phyloP scores from a whole-genome alignment of 2,797 vertebrate species.

The Hylomyscus alleni region DNA sequence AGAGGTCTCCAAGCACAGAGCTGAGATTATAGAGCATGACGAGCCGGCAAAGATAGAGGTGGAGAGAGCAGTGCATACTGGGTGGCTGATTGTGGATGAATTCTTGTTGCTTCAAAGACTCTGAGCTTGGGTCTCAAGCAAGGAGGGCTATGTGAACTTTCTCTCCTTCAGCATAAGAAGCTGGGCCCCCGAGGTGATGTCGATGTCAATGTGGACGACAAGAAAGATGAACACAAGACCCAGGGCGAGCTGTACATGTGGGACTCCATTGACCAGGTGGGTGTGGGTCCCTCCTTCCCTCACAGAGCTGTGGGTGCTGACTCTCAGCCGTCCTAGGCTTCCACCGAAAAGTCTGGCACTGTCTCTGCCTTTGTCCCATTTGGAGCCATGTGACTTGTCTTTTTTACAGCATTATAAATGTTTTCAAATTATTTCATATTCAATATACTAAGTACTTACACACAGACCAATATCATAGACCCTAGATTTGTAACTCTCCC shows the following conservation, averaged over 20 bases:
- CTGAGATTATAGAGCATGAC: not conserved
- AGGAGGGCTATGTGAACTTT: not conserved
- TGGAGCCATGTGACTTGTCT: not conserved
- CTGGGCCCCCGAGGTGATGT: constrained; percentile 91
- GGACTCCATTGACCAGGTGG: constrained; percentile 97
- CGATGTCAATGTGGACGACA: constrained; percentile 91
- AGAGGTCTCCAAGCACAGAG: not conserved
- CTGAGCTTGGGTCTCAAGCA: not conserved
- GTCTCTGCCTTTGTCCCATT: accelerated
- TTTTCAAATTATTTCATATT: constrained; percentile 38
- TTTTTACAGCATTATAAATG: not conserved
- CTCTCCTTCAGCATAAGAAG: constrained; percentile 95
- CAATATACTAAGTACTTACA: not conserved
- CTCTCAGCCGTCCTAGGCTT: not conserved
- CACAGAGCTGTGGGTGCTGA: not conserved
- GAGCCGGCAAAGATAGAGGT: not conserved
- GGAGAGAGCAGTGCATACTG: accelerated
- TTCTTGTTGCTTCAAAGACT: not conserved
- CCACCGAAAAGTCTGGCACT: not conserved
- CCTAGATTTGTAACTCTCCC: not conserved
- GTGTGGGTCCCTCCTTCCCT: not conserved
- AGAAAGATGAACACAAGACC: constrained; percentile 92
- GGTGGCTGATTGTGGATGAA: not conserved
- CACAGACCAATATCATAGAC: not conserved
- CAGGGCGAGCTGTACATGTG: constrained; percentile 97